Percentiles rank a stretch among this genome's conserved stretches.
phyloP scores from a whole-genome alignment of 2,888 invertebrate genomes.

The Amblyjoppa proteus region DNA sequence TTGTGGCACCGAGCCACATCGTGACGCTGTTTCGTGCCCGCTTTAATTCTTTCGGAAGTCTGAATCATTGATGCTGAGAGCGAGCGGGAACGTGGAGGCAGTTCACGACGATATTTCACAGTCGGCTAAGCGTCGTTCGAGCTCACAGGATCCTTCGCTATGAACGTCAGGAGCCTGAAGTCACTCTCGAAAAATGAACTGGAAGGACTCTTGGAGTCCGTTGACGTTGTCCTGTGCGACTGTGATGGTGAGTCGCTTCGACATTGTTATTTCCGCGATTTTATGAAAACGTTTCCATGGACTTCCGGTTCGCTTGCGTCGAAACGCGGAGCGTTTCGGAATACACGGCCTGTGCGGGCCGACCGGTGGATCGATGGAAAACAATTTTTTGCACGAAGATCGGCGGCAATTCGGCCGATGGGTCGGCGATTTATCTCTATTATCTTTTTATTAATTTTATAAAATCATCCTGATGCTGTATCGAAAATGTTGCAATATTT shows the following conservation, averaged over 20 bases:
- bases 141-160: constrained; percentile 46
- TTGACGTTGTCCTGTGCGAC: constrained; percentile 93
- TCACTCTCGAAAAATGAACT: constrained; percentile 87
- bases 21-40: constrained; percentile 26
- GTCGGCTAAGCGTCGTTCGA: not conserved
- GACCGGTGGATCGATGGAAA: not conserved
- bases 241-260: constrained; percentile 90
- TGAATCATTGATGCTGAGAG: constrained; percentile 50
- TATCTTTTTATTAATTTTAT: no score
- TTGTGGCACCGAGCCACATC: constrained; percentile 54
- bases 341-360: not conserved
- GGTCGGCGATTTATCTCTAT: no score
- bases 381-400: not conserved
- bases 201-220: constrained; percentile 89
- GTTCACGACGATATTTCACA: not conserved
- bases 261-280: not conserved
- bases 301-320: not conserved
- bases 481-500: no score
- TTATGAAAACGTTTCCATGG: not conserved
- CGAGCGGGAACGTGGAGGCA: not conserved
- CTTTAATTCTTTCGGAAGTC: constrained; percentile 45
- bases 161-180: constrained; percentile 86
- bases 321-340: not conserved
- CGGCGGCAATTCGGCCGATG: not conserved
- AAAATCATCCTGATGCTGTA: no score